Base-by-base conservation (phyloP, 2,888 invertebrate species). In the Hemaris fuciformis region DNA sequence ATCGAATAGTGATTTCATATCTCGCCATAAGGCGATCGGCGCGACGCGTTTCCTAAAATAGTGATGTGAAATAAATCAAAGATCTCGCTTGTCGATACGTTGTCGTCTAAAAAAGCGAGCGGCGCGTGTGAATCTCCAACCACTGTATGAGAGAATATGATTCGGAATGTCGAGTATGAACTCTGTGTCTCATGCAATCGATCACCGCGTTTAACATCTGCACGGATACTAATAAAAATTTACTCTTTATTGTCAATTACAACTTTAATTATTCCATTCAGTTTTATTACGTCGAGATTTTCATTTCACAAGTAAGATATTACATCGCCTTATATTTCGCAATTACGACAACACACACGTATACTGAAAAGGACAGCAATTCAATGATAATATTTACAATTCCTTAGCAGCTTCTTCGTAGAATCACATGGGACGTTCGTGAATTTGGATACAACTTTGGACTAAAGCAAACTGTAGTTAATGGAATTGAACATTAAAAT, bases 51-150 rank as follows among this genome's bases (percentile, higher is more conserved):
- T 88, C 91, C 91, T 92, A 91, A 92, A 91, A 89, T 84, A 91
- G 91, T 86, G 87, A 84, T 90, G 84, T 87, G 87, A 90, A 89
- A 90, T 91, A 91, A 88, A 91, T 92, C 89, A 87, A 78, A 83
- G 87, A 87, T 84, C 77, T 74, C 79, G 75, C 75, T 78, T 83
- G 80, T 87, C 86, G 88, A 86, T 89, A 87, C 74, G 72, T 70
- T 70, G 70, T 63, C 67, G 72, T 75, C 78, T 81, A 84, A 90
- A 90, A 91, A 90, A 87, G 70, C 68, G 65, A 68, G 74, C 76
- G 72, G 77, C 72, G 83, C 89, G 88, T 91, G 91, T 91, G 91
- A 92, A 92, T 91, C 91, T 87, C 80, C 87, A 70, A 75, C 83
- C 80, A 83, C 87, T 85, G 79, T 88, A 85, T 89, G 89, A 88